Percentiles rank a stretch among this genome's conserved stretches.
phyloP scores from a whole-genome alignment of 2,113 vertebrate genomes.

The Carollia perspicillata region DNA sequence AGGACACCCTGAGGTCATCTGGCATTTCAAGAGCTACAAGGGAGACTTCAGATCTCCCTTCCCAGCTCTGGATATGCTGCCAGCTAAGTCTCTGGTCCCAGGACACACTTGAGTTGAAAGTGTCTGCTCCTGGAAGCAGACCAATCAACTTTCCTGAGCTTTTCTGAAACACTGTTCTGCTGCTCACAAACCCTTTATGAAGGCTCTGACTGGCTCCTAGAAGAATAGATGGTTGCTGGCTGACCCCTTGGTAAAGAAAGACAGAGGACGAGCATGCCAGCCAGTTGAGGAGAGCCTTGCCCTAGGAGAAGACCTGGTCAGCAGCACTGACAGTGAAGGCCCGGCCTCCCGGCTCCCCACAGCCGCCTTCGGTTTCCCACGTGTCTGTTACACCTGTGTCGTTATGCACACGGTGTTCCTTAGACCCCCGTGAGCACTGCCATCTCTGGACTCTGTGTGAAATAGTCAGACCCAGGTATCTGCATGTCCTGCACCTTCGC shows the following conservation, averaged over 20 bases:
- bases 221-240: neutral
- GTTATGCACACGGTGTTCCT: neutral
- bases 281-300: neutral
- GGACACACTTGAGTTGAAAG: neutral
- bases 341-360: neutral
- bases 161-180: neutral
- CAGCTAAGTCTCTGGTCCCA: neutral
- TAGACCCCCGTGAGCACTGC: neutral
- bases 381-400: neutral
- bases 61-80: neutral
- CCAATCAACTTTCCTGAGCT: no score
- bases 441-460: neutral
- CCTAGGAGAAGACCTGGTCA: fast-evolving
- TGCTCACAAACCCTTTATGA: neutral
- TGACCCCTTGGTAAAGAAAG: neutral
- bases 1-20: neutral
- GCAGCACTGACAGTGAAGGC: fast-evolving
- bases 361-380: no score
- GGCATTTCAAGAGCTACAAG: neutral
- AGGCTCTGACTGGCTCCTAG: neutral
- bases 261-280: neutral
- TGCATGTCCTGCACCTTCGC: neutral
- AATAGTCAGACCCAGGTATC: neutral
- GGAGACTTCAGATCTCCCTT: neutral
- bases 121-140: neutral